Evolutionary conservation across 2,797 vertebrate genomes (phyloP), one percentile per base, ranked within the genome.

Genomic region (Falco novaeseelandiae): DNA sequence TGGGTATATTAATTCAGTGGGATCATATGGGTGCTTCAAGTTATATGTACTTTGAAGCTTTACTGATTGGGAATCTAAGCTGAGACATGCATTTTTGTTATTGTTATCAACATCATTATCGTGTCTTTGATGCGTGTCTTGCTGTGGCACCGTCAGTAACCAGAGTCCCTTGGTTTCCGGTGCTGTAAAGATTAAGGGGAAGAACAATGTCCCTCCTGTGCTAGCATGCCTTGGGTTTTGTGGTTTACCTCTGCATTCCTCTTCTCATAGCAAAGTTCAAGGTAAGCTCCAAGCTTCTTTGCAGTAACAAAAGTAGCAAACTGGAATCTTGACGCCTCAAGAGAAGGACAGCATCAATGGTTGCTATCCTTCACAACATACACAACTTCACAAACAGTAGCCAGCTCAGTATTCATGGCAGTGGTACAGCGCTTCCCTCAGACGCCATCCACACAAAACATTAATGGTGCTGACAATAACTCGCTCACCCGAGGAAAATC

Each of bases 171-270:
- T 38, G 25, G 4, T 87, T 62, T 79, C 11, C n/a, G 51, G 2
- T 9, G 21, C 42, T 59, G 58, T 36, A 54, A 87, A 89, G 91
- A 79, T 38, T 15, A 32, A 61, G 20, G 18, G 26, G n/a, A 78
- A 92, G 30, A 61, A 76, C 67, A 73, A 46, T 10, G 3, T 48
- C 14, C 34, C 12, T 63, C 7, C 13, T 74, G 13, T 2, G 3
- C 16, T 54, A 55, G 27, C 7, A 30, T 23, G n/a, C 6, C 14
- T 66, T 51, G 19, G 0, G 3, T n/a, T 34, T 70, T 52, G 76
- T 8, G 1, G 1, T 82, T 82, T 65, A 40, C 10, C 14, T 2
- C 0, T 25, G 36, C 12, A 23, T 61, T 63, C 8, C 17, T 61
- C 61, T 82, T 72, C 67, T 29, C 5, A n/a, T 12, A n/a, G 55